Evolutionary conservation across 2,797 vertebrate genomes (phyloP).

Genomic region (Leptoclinus maculatus): DNA sequence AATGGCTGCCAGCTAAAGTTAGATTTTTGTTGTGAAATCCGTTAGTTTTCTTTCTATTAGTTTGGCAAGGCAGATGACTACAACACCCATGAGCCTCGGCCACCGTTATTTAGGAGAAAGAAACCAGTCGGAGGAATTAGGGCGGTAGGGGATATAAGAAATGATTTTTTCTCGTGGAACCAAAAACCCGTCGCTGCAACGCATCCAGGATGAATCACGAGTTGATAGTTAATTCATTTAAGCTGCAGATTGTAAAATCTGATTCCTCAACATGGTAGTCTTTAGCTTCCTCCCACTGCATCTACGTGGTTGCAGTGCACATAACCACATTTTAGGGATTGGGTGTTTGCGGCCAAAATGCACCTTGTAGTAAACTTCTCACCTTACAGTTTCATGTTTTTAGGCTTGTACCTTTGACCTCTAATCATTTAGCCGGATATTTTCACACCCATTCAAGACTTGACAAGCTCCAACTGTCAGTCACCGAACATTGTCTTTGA

Average conservation of each 20-base stretch:
- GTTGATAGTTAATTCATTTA: neutral
- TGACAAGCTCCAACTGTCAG: neutral
- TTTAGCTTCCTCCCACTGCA: neutral
- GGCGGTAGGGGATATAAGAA: neutral
- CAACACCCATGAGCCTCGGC: neutral
- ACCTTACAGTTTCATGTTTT: neutral
- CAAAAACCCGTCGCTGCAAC: neutral
- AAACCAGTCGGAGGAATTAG: neutral
- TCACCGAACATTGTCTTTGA: neutral
- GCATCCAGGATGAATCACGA: neutral
- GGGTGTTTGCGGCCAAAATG: neutral
- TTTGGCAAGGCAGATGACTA: neutral
- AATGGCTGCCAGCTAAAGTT: neutral
- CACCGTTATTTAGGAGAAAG: neutral
- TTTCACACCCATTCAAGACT: neutral
- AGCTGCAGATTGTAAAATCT: neutral
- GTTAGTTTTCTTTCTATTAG: neutral
- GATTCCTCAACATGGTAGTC: neutral
- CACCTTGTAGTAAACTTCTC: neutral
- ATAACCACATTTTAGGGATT: neutral
- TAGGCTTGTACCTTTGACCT: neutral
- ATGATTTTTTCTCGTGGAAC: neutral
- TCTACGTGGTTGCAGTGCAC: neutral
- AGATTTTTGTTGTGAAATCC: neutral
- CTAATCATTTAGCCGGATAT: neutral